Conservation (phyloP, 2,797 vertebrate genomes). For the Cirrhinus molitorella region DNA sequence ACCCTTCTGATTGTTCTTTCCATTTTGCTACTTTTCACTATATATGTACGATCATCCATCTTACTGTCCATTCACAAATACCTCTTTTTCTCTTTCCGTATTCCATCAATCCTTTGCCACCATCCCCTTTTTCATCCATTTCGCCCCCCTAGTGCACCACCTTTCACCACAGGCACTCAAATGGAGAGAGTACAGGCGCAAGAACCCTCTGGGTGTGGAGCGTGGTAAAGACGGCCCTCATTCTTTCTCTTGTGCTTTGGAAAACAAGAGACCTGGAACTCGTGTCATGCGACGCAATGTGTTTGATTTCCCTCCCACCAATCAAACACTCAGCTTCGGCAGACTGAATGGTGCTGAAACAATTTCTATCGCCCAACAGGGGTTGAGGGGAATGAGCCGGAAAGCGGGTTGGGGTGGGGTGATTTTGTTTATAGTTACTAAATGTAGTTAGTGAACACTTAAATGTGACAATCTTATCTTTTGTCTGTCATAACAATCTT, state of each 20-base stretch:
- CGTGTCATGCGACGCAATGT: slow-evolving; percentile 83
- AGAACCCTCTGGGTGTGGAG: slow-evolving; percentile 91
- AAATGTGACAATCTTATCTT: neutral
- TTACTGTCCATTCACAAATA: slow-evolving; percentile 48
- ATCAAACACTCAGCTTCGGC: slow-evolving; percentile 78
- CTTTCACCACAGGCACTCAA: slow-evolving; percentile 96
- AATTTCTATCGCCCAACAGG: slow-evolving; percentile 26
- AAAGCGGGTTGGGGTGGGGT: neutral
- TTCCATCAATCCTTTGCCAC: slow-evolving; percentile 44
- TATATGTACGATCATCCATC: slow-evolving; percentile 50
- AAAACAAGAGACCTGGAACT: slow-evolving; percentile 76
- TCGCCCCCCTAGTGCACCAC: slow-evolving; percentile 84
- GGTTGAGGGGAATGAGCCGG: neutral
- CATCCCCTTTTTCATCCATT: slow-evolving; percentile 27
- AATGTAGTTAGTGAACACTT: neutral
- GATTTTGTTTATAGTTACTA: neutral
- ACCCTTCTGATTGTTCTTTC: slow-evolving; percentile 32
- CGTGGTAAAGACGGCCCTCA: slow-evolving; percentile 64
- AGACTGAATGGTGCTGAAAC: slow-evolving; percentile 83
- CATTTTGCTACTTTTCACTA: slow-evolving; percentile 53
- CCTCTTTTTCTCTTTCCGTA: slow-evolving; percentile 37
- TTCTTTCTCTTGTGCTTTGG: slow-evolving; percentile 76
- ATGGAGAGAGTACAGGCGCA: slow-evolving; percentile 95
- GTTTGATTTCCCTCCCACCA: slow-evolving; percentile 87
- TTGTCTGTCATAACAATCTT: neutral